Conservation (phyloP, 2,797 vertebrate genomes). For the Macropus fuliginosus region DNA sequence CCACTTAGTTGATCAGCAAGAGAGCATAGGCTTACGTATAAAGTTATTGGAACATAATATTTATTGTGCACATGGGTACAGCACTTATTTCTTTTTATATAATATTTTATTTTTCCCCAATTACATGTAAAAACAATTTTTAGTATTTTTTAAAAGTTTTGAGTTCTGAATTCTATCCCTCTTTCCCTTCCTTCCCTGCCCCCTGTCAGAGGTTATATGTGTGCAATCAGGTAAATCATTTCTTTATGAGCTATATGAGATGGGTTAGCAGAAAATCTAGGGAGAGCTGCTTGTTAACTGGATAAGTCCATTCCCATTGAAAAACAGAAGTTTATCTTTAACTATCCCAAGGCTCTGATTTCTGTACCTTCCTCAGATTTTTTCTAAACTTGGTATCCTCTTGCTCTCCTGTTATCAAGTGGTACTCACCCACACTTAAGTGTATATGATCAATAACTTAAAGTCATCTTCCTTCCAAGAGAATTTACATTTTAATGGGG, state of each 20-base stretch:
- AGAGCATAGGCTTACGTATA: background rate
- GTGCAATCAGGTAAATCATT: background rate
- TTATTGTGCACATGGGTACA: background rate
- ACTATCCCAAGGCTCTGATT: background rate
- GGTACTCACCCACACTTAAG: background rate
- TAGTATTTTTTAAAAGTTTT: background rate
- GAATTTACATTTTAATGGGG: background rate
- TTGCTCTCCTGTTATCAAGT: background rate
- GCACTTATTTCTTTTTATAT: background rate
- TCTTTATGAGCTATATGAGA: background rate
- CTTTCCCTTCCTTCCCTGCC: background rate
- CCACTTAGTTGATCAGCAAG: background rate
- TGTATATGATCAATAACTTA: background rate
- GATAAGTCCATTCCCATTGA: background rate
- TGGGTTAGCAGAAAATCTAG: background rate
- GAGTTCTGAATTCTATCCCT: background rate
- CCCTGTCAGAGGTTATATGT: background rate
- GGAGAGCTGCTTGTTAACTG: background rate
- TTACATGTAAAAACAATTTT: background rate
- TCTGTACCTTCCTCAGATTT: background rate
- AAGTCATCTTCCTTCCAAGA: background rate
- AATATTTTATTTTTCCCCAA: background rate
- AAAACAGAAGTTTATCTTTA: background rate
- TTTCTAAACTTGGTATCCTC: background rate
- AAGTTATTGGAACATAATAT: background rate